Base-by-base conservation (phyloP, 2,888 invertebrate genomes). In the Myathropa florea region DNA sequence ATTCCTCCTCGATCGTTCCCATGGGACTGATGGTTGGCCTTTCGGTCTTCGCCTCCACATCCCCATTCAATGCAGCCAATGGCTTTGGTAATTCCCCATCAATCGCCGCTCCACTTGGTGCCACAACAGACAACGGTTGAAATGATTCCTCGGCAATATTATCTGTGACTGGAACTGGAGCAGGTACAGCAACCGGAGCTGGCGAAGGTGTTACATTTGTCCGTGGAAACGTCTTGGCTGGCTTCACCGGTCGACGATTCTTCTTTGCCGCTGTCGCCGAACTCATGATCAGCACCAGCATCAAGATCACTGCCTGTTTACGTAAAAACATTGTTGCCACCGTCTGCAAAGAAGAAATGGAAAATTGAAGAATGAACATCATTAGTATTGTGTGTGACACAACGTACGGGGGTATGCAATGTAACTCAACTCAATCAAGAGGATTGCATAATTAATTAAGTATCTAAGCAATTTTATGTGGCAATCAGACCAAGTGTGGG, bases 1-100 rank as follows among this genome's bases (percentile, higher is more conserved):
- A 97, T 93, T 97, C 97, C 91, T 97, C 97, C 85, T 92, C 92
- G 68, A 90, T 89, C 89, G 89, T 88, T 71, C 81, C 89, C 33
- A 88, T 68, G 83, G 90, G 88, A 88, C 78, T 83, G 23, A 75
- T 71, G 7, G 89, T 89, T 24, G 91, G 89, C 70, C 89, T 89
- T 78, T 92, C 91, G 12, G 90, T 90, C 88, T 92, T 92, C 10
- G 90, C 88, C 88, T 92, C 92, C 61, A 84, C 89, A 88, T 90
- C 88, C 63, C 80, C 89, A 88, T 83, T 84, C 60, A 90, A 33
- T 26, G 78, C 77, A 6, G 88, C 75, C 83, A 92, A 88, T 57
- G 92, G 92, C 78, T 92, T 92, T 81, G 92, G 92, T 83, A 92
- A 81, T 81, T 92, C 92, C 88, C 89, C 91, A 89, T 91, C 91